A percentile compares a stretch with the other conserved stretches of the same genome.
Evolutionary conservation across 1,140 invertebrate species (phyloP).

Genomic region (Glossosoma conforme): DNA sequence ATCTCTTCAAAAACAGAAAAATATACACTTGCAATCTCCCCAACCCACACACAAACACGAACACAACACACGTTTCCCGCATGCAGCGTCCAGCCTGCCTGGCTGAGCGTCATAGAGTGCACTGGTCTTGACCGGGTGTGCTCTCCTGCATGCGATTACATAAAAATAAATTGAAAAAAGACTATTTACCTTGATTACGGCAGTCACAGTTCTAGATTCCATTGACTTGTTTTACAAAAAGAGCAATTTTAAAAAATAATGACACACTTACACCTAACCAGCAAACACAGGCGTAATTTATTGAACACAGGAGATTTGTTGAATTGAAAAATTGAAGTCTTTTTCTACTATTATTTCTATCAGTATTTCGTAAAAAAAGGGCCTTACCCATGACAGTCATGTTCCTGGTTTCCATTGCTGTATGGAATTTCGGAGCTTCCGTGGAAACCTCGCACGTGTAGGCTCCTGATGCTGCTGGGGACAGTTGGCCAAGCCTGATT

Average conservation of each 20-base stretch:
- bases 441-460: slow-evolving; percentile 52
- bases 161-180: no score
- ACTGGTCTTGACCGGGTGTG: no score
- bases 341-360: background rate
- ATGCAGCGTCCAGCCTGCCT: no score
- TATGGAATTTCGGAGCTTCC: slow-evolving; percentile 48
- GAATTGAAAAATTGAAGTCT: background rate
- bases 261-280: background rate
- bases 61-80: no score
- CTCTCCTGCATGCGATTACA: no score
- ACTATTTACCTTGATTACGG: no score
- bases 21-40: no score
- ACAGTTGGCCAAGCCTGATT: slow-evolving; percentile 37
- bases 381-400: slow-evolving; percentile 48
- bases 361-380: background rate
- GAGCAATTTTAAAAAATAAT: slow-evolving; percentile 5
- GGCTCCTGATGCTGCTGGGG: slow-evolving; percentile 39
- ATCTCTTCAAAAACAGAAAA: no score
- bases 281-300: background rate
- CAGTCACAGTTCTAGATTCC: background rate
- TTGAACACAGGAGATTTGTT: background rate
- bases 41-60: no score
- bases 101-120: no score
- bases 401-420: slow-evolving; percentile 44
- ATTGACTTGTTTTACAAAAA: background rate